Base-by-base conservation (phyloP, 2,888 invertebrate genomes). In the Hoplodrina blanda region DNA sequence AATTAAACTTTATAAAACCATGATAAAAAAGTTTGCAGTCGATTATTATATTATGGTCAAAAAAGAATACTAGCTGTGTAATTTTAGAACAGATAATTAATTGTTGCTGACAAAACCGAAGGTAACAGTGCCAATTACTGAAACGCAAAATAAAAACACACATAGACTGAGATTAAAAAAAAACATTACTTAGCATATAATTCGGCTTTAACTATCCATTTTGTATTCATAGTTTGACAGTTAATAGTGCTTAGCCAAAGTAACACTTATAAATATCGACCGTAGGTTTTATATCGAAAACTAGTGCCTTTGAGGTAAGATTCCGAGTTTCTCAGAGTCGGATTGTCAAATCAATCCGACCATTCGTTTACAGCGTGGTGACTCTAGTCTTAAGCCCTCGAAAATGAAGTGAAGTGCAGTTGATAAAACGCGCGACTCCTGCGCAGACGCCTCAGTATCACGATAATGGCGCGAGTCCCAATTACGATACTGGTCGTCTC, bases 401-500 rank as follows among this genome's bases (percentile, higher is more conserved):
- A 81, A 83, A 78, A 75, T 65, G 55, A 62, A 78, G 53, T 79
- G 77, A 69, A 73, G 65, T 80, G 85, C 88, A 90, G 90, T 91
- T 86, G 85, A 87, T 89, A 89, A 84, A 88, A 85, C 77, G 80
- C 72, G 74, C 80, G 81, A 87, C 85, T 81, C 82, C 74, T 68
- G 88, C 84, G 88, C 86, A 83, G 81, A 80, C 83, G 81, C 71
- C 68, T 74, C 88, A 89, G 89, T 89, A 76, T 70, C 65, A 72
- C 89, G 84, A 88, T 85, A 74, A 91, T 91, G 90, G 84, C 89
- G 86, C 88, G 89, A 69, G 75, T 84, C 76, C 79, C 69, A 69
- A 73, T 86, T 60, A 75, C 84, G 78, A 62, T 89, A 81, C 79
- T 89, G 78, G 87, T 83, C 64, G 81, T 80, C 65, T 65, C 75